Evolutionary conservation across 2,797 vertebrate species (phyloP).

Genomic region (Ambastaia sidthimunki): DNA sequence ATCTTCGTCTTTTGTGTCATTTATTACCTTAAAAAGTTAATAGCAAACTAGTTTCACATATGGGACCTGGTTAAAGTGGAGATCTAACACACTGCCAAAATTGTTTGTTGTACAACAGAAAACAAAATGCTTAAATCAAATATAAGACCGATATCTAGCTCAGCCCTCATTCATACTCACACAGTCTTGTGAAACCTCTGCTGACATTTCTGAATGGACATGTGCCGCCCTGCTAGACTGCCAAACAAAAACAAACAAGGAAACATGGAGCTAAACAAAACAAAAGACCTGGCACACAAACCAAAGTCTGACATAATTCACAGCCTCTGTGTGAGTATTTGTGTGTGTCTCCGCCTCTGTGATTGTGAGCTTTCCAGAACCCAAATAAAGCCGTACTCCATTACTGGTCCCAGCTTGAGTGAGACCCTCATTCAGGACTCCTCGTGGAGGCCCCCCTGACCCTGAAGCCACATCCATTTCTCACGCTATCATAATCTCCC

Average conservation of each 20-base stretch:
- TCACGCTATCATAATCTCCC: too few relatives aligned
- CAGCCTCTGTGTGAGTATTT: conserved; percentile 19
- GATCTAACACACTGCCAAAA: too few relatives aligned
- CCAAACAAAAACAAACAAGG: neutral
- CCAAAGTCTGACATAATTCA: conserved; percentile 12
- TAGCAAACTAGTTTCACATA: too few relatives aligned
- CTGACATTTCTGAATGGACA: too few relatives aligned
- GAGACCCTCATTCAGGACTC: neutral
- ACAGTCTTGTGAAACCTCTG: too few relatives aligned
- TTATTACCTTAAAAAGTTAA: too few relatives aligned
- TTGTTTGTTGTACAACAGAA: too few relatives aligned
- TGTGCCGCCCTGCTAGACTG: neutral
- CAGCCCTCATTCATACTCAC: neutral
- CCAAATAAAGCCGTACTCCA: neutral
- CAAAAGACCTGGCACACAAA: neutral
- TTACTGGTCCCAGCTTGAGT: neutral
- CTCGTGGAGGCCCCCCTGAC: too few relatives aligned
- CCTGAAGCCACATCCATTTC: too few relatives aligned
- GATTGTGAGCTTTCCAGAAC: conserved; percentile 4
- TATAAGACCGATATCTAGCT: neutral
- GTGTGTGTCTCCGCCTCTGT: conserved; percentile 22
- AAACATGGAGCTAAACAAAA: conserved; percentile 4
- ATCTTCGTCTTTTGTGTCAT: too few relatives aligned
- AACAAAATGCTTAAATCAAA: too few relatives aligned
- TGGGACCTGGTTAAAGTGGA: too few relatives aligned